phyloP scores from a whole-genome alignment of 2,888 invertebrate genomes.

The Protula sp. region DNA sequence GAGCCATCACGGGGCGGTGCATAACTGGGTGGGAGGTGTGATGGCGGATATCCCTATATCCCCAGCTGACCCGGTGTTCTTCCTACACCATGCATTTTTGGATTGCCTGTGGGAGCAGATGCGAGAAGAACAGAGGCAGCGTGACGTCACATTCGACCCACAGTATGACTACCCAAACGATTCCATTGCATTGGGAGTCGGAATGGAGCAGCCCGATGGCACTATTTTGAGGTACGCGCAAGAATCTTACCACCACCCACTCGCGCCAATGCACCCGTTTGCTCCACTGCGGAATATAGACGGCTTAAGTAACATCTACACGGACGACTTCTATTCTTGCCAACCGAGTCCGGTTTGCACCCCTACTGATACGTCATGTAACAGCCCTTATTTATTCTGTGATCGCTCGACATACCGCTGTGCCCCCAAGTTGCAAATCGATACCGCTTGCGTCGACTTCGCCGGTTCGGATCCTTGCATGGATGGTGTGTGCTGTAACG shows the following conservation, averaged over 20 bases:
- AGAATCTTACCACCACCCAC: conserved; percentile 1
- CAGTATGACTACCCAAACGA: conserved; percentile 6
- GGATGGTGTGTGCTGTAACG: conserved; percentile 1
- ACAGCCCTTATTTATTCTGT: conserved; percentile 2
- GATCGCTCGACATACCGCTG: background rate
- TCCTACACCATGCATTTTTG: conserved; percentile 46
- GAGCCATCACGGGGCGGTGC: conserved; percentile 33
- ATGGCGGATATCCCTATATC: conserved; percentile 42
- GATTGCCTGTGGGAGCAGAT: conserved; percentile 48
- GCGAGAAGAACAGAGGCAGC: background rate
- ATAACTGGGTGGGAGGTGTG: conserved; percentile 45
- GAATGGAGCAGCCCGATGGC: conserved; percentile 4
- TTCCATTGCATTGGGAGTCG: conserved; percentile 2
- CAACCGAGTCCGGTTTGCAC: conserved; percentile 1
- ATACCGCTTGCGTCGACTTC: background rate
- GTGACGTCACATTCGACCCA: background rate
- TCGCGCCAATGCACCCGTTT: background rate
- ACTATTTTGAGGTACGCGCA: background rate
- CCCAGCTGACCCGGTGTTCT: conserved; percentile 50
- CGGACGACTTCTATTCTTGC: conserved; percentile 3
- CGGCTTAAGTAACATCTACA: background rate
- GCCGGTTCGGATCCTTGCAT: conserved; percentile 1
- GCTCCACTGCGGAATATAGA: conserved; percentile 4
- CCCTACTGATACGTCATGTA: background rate
- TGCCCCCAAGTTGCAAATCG: conserved; percentile 1